Evolutionary conservation across 2,797 vertebrate species (phyloP), one percentile per base, ranked within the genome.

Genomic region (Siniperca obscura): DNA sequence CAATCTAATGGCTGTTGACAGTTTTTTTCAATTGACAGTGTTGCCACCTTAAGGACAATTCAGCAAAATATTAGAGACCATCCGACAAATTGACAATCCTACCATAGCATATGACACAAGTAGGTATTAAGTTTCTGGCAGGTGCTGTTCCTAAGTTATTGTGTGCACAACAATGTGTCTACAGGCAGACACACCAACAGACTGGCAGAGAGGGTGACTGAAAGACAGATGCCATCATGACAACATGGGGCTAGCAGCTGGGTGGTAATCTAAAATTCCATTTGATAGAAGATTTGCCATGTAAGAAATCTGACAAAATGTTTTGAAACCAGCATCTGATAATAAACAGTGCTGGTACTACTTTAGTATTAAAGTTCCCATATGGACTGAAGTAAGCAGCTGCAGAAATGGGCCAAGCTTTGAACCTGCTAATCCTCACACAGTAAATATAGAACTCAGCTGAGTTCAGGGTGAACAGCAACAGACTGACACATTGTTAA

Each of bases 371-470:
- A 19, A 34, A 25, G 60, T 70, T 87, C 69, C 82, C 52, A 81
- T 86, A 84, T 70, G 87, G 92, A 93, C 92, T 91, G 90, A 92
- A 90, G 87, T 78, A 87, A 93, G 90, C 95, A 96, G 95, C 87
- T 95, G 95, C 70, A 88, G 89, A 91, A 92, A 87, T 78, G 78
- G 87, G 90, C 88, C 69, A 79, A 64, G 80, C 85, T 84, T 86
- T 83, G 83, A 93, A 92, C 87, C 55, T 92, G 89, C 22, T 95
- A 95, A 96, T 95, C 93, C 93, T 79, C 91, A 87, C 86, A 76
- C 91, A 75, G 89, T 95, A 95, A 92, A 96, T 96, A 94, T 96
- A 96, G 95, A 95, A 59, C 80, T 80, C 82, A 77, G 90, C 52
- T 78, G 86, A 87, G 88, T 89, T 87, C 72, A 86, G 74, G 78